Base-by-base conservation (phyloP, 2,797 vertebrate genomes). In the Adelosebastes latens region DNA sequence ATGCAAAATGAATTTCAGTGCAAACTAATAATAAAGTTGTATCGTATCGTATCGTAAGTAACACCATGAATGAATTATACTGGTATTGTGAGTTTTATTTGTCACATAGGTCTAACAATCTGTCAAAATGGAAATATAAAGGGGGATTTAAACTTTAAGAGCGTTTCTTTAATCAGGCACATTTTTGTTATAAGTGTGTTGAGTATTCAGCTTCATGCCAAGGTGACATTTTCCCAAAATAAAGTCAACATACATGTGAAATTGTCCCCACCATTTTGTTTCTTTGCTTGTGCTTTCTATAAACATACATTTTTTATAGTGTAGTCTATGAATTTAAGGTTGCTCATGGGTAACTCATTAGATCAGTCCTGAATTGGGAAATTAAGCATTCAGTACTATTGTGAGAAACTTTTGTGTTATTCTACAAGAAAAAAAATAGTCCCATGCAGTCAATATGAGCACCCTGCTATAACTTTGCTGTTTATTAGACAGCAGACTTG, bases 401-500 rank as follows among this genome's bases (percentile, higher is more conserved):
- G 77, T 72, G 79, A 81, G 80, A 88, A 80, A 81, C 27, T 11
- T 83, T 78, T 79, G 8, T 86, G 79, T 86, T 89, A 77, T 89
- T 84, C 75, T 64, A 81, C 58, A 60, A 24, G 36, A 29, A 25
- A 70, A 67, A 49, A 88, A 83, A 73, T 10, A 80, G 66, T 80
- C 72, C 53, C 53, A 42, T 42, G 39, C 39, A 60, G 85, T 83
- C 74, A 70, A 72, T 52, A 83, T 75, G 80, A 66, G 72, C 16
- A 2, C 24, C 56, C 75, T 82, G 85, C 81, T 80, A 39, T 42
- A 56, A 66, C 80, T 29, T 87, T 87, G 74, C 82, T 89, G 78
- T 87, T 91, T 85, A 87, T 90, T 91, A 88, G 85, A 87, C 76
- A 91, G 77, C 82, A 91, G 85, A 87, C 80, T 88, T 80, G 75